Evolutionary conservation across 2,797 vertebrate species (phyloP), one percentile per base, ranked within the genome.

Genomic region (Diglossa cyanea): DNA sequence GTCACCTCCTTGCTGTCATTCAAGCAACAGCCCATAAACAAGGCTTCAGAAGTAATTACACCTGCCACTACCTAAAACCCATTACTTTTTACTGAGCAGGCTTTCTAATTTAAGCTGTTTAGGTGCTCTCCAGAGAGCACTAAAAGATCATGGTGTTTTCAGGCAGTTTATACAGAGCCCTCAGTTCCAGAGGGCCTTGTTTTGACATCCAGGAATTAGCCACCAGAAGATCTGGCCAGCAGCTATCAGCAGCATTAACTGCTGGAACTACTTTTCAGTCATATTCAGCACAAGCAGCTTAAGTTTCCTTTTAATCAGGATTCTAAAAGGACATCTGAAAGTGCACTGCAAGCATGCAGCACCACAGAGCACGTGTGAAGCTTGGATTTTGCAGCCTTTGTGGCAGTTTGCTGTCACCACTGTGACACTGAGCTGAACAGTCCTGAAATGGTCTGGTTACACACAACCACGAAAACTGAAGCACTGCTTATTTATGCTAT

Each of bases 101-200:
- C 45, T 83, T 86, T 65, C 73, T 85, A 95, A 94, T 93, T 93
- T 93, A 88, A 71, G 42, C 42, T 44, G n/a, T 40, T 83, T 58
- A 80, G 92, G 50, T 15, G 62, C 50, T 78, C 91, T 78, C 93
- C 12, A 44, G 90, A 90, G 90, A 91, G 9, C 31, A 55, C 30
- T 75, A 58, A 24, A 47, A 72, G 26, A 88, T 54, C 30, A 18
- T 13, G 5, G 42, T 65, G 25, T 40, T 42, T 42, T 42, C 42
- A 42, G 42, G 17, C 42, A 42, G 42, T 42, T 93, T 50, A 80
- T 37, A 72, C 4, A 54, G 26, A 89, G 42, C 28, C 21, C 13
- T 74, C 54, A 19, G n/a, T 15, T 77, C 21, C 70, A 83, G 19
- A 90, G 33, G 40, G 31, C 35, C 54, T 90, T 47, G 23, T 79